Evolutionary conservation across 2,113 vertebrate species (phyloP).

Genomic region (Alouatta palliata): DNA sequence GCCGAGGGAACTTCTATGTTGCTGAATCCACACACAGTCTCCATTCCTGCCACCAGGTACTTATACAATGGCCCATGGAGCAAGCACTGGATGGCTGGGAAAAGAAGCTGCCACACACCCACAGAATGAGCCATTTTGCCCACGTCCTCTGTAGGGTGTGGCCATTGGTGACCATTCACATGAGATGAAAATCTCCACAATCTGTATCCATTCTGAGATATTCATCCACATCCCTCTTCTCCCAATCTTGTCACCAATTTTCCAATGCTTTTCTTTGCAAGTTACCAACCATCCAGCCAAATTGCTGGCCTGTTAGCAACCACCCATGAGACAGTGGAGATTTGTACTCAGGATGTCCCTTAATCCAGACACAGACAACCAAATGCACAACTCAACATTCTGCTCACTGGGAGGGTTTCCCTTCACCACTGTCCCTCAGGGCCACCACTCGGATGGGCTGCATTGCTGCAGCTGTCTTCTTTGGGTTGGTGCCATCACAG

Average conservation of each 20-base stretch:
- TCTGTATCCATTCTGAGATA: background rate
- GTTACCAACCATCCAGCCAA: background rate
- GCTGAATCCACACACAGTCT: background rate
- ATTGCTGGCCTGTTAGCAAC: background rate
- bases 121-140: background rate
- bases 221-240: background rate
- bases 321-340: background rate
- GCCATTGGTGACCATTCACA: background rate
- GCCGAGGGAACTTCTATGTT: background rate
- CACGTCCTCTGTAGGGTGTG: background rate
- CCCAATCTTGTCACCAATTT: background rate
- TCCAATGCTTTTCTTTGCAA: background rate
- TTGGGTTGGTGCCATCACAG: accelerated
- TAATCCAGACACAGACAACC: background rate
- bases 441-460: background rate
- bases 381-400: background rate
- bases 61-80: accelerated
- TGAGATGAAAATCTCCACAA: background rate
- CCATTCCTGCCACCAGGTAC: background rate
- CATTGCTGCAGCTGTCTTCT: background rate
- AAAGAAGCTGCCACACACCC: background rate
- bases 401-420: background rate
- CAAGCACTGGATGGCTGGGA: background rate
- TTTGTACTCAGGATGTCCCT: background rate
- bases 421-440: background rate